phyloP scores from a whole-genome alignment of 2,113 vertebrate species.

The Odobenus rosmarus region DNA sequence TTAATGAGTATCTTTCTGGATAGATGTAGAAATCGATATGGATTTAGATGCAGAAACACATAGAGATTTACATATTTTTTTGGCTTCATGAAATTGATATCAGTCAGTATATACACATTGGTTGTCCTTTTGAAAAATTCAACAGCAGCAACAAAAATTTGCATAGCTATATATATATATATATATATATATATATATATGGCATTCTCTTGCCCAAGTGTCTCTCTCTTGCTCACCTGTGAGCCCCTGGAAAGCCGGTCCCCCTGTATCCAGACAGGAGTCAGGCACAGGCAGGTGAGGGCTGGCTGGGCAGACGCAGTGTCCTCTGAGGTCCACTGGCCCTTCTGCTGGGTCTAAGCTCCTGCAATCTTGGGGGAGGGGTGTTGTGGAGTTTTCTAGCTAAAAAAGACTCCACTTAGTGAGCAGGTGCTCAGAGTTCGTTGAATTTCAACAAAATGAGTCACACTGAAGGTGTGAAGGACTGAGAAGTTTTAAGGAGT shows the following conservation, averaged over 20 bases:
- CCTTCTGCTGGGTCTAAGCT: neutral
- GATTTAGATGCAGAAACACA: neutral
- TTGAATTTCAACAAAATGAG: slow-evolving; percentile 70
- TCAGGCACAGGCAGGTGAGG: neutral
- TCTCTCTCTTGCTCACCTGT: neutral
- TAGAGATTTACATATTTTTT: neutral
- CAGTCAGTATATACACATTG: neutral
- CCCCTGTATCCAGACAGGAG: neutral
- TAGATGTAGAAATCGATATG: neutral
- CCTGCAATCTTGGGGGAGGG: neutral
- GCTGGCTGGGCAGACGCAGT: neutral
- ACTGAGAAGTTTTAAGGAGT: neutral
- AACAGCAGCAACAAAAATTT: neutral
- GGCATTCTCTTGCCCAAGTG: neutral
- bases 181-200: neutral
- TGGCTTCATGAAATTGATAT: neutral
- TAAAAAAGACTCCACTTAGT: neutral
- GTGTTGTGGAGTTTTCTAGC: neutral
- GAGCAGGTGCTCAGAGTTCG: slow-evolving; percentile 60
- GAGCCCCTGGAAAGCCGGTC: neutral
- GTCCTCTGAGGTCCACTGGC: neutral
- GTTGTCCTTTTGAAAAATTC: neutral
- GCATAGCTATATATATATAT: neutral
- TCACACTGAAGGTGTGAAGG: slow-evolving; percentile 60
- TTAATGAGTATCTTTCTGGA: neutral